These are phyloP conservation scores for Drosophila sordidapex DNA, from an alignment of 2,888 invertebrate genomes.

Conservation along the genomic window DNA sequence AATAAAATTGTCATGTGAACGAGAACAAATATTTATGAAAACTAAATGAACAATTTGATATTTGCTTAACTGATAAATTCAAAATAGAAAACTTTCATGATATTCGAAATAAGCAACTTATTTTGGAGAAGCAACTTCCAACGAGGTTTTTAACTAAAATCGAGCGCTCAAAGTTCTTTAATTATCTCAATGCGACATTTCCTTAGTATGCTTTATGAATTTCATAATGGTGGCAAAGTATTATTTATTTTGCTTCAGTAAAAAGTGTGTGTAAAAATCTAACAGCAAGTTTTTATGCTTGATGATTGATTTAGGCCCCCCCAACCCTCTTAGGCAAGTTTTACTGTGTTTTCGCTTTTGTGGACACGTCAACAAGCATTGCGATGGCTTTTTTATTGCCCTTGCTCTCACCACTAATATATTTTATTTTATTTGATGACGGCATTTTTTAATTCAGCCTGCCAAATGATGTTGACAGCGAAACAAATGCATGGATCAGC, in stretches of 20 bases:
- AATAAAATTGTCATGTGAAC: background rate
- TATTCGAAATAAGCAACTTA: background rate
- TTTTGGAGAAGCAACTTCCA: background rate
- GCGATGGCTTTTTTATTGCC: conserved; percentile 57
- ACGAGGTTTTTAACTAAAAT: background rate
- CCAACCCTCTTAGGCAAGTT: conserved; percentile 42
- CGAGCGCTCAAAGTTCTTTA: background rate
- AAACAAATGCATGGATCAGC: conserved; percentile 51
- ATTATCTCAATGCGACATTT: background rate
- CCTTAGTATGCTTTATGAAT: background rate
- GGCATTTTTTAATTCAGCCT: conserved; percentile 48
- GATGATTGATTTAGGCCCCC: background rate
- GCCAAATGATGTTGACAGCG: conserved; percentile 76
- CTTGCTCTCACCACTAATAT: conserved; percentile 59
- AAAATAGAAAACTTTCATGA: background rate
- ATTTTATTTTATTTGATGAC: conserved; percentile 73
- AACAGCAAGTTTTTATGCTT: background rate
- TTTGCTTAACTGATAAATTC: background rate
- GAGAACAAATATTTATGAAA: background rate
- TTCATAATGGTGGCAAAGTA: background rate
- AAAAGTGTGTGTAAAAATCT: background rate
- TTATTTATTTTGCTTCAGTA: background rate
- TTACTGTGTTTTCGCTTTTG: conserved; percentile 56
- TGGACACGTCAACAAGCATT: conserved; percentile 51
- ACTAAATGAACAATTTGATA: background rate